Evolutionary conservation across 2,888 invertebrate species (phyloP).

Genomic region (Periphyllus acericola): DNA sequence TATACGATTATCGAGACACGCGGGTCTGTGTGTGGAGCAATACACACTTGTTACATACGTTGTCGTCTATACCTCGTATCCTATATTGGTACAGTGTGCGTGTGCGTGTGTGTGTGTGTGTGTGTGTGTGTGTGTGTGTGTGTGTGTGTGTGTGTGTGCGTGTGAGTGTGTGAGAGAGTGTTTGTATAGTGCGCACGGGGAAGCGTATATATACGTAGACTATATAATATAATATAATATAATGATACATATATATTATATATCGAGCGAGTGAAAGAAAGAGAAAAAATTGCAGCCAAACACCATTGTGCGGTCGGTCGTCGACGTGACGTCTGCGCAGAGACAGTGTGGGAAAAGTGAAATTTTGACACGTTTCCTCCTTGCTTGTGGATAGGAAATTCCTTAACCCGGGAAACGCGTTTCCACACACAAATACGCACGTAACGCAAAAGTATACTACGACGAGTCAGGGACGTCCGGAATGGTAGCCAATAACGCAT

Average conservation of each 20-base stretch:
- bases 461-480: neutral
- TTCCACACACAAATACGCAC: slow-evolving; percentile 7
- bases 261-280: slow-evolving; percentile 11
- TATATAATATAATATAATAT: no score
- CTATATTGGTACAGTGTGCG: neutral
- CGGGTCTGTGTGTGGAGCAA: neutral
- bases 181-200: neutral
- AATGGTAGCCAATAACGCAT: neutral
- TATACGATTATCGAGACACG: neutral
- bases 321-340: neutral
- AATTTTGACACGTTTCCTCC: slow-evolving; percentile 49
- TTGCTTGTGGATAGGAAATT: slow-evolving; percentile 32
- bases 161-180: neutral
- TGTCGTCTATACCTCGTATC: neutral
- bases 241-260: no score
- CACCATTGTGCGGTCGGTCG: slow-evolving; percentile 10
- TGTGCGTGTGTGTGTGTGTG: neutral
- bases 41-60: neutral
- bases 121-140: neutral
- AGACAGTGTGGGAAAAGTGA: slow-evolving; percentile 54
- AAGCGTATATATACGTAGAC: neutral
- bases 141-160: neutral
- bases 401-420: slow-evolving; percentile 6
- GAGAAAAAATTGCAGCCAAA: slow-evolving; percentile 13
- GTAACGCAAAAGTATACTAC: neutral